Conservation (phyloP, 2,888 invertebrate species). For the Troglohyphantes excavatus region DNA sequence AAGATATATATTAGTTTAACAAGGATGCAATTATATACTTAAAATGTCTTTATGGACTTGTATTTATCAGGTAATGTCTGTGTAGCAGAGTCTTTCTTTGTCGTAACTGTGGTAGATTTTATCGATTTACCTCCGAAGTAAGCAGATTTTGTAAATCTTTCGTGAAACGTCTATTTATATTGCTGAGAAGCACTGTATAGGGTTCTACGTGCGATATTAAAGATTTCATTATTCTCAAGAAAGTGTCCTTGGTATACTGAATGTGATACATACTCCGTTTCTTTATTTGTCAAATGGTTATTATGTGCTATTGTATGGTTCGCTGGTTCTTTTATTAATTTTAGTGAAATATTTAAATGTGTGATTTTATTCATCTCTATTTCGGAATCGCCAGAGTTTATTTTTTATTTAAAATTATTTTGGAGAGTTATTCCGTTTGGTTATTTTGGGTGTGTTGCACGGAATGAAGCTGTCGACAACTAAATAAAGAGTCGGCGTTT, state of each 20-base stretch:
- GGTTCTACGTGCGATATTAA: slow-evolving; percentile 21
- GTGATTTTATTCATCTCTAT: not conserved
- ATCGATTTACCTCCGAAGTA: not conserved
- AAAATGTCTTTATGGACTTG: not conserved
- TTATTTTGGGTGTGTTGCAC: slow-evolving; percentile 17
- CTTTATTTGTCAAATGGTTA: not conserved
- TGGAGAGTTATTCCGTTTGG: slow-evolving; percentile 25
- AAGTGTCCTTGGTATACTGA: slow-evolving; percentile 67
- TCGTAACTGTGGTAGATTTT: slow-evolving; percentile 1
- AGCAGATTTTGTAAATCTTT: not conserved
- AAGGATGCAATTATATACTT: not conserved
- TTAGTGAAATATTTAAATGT: not conserved
- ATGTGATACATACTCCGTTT: slow-evolving; percentile 52
- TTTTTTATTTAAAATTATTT: not conserved
- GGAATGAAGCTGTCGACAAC: not conserved
- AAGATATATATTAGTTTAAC: not conserved
- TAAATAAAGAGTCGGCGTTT: not conserved
- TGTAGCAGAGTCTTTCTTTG: slow-evolving; percentile 6
- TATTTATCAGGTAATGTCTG: not conserved
- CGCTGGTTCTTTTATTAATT: not conserved
- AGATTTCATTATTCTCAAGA: slow-evolving; percentile 26
- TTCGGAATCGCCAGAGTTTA: not conserved
- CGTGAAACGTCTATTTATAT: slow-evolving; percentile 15
- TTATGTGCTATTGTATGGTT: not conserved
- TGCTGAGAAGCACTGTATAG: slow-evolving; percentile 44